Evolutionary conservation across 2,797 vertebrate species (phyloP), one percentile per base, ranked within the genome.

Genomic region (Lutjanus argentimaculatus): DNA sequence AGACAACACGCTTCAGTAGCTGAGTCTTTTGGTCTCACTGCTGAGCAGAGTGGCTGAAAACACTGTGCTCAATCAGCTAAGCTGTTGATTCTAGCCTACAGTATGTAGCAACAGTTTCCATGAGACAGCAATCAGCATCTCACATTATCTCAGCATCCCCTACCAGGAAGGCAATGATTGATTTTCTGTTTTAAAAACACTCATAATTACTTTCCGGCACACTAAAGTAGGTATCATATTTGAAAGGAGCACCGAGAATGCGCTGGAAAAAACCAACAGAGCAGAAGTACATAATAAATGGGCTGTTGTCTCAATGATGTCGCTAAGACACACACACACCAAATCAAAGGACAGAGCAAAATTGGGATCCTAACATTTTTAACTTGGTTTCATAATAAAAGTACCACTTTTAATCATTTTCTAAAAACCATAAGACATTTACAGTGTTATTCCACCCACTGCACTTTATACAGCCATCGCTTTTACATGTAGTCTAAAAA

Each of bases 11-110:
- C 89, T 83, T 82, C 88, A 84, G 89, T 90, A 79, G 80, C 85
- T 85, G 75, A 78, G 70, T 76, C 88, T 91, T 93, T 89, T 87
- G 85, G 84, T 85, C 84, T 91, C 82, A 76, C 67, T 80, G 87
- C 88, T 67, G 76, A 84, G 84, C 83, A 83, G 84, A 92, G 92
- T 72, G 88, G 77, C 63, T 75, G 85, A 91, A 89, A 90, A 88
- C 91, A 90, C 76, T 56, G 82, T 19, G 73, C 86, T 82, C 72
- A 77, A 64, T 88, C 86, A 82, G 88, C 86, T 91, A 88, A 94
- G 86, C 90, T 94, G 93, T 94, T 95, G 92, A 94, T 94, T 93
- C 86, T 93, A 92, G 89, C 84, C 74, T 66, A 72, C 85, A 76
- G 84, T 70, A 85, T 83, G 85, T 83, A 86, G 89, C 77, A 72